Evolutionary conservation across 2,888 invertebrate genomes (phyloP).

Genomic region (Ceraclea dissimilis): DNA sequence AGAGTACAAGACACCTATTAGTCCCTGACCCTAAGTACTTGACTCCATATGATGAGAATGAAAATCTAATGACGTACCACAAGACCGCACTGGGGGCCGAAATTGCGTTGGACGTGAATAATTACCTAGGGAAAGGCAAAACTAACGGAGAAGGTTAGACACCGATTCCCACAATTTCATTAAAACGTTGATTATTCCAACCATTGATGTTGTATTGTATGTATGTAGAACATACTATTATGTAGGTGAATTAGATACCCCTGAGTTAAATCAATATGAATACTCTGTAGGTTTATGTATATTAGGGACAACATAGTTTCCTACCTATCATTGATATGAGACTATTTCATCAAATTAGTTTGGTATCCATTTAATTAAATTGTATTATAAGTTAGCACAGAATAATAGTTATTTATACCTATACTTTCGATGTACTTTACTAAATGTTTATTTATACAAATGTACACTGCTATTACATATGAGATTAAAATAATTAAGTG

Average conservation of each 20-base stretch:
- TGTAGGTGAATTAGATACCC: not conserved
- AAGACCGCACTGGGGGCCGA: conserved; percentile 24
- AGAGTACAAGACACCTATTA: conserved; percentile 71
- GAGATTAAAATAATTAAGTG: too few species aligned
- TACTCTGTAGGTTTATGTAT: too few species aligned
- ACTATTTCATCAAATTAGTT: too few species aligned
- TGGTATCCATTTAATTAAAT: too few species aligned
- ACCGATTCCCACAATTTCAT: not conserved
- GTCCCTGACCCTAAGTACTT: conserved; percentile 60
- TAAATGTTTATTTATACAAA: too few species aligned
- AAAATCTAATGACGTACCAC: conserved; percentile 24
- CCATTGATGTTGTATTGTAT: not conserved
- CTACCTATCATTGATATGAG: too few species aligned
- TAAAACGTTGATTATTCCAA: not conserved
- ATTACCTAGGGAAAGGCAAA: conserved; percentile 19
- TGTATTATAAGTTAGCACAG: too few species aligned
- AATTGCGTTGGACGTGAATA: conserved; percentile 17
- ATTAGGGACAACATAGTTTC: too few species aligned
- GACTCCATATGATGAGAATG: conserved; percentile 17
- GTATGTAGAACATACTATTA: not conserved
- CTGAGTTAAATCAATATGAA: too few species aligned
- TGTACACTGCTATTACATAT: too few species aligned
- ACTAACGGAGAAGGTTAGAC: conserved; percentile 9
- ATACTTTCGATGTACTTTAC: too few species aligned
- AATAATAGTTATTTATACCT: too few species aligned